A percentile compares a stretch with the other conserved stretches of the same genome.
Evolutionary conservation across 2,888 invertebrate species (phyloP).

Genomic region (Phymatocera aterrima): DNA sequence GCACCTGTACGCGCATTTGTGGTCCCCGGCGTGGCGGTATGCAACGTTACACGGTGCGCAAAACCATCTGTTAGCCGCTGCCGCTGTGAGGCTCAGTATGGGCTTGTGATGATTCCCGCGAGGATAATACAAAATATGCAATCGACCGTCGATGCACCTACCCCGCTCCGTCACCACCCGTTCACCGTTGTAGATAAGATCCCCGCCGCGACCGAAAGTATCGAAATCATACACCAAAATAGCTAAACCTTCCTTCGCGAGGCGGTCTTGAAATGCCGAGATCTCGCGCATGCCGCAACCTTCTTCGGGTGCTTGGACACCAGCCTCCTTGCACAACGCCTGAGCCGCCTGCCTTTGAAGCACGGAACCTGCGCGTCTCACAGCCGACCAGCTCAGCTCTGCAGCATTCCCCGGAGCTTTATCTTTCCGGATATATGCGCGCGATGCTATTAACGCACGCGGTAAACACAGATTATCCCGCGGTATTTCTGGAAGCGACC

Average conservation of each 20-base stretch:
- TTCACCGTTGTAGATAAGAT: constrained; percentile 29
- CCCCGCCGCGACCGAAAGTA: background rate
- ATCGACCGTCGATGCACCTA: background rate
- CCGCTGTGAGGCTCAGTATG: constrained; percentile 17
- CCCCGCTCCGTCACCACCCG: background rate
- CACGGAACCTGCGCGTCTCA: background rate
- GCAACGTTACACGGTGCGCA: background rate
- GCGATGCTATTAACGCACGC: background rate
- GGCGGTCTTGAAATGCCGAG: constrained; percentile 33
- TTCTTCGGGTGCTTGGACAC: background rate
- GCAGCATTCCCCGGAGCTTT: no score
- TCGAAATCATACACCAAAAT: constrained; percentile 23
- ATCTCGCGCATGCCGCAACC: no score
- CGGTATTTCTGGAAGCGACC: no score
- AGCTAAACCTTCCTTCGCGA: background rate
- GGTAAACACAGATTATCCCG: background rate
- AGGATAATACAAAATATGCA: no score
- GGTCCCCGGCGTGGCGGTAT: background rate
- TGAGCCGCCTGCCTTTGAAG: background rate
- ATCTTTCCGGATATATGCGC: background rate
- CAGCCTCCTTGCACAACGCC: background rate
- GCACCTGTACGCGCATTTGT: background rate
- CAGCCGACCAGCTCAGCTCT: no score
- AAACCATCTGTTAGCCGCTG: constrained; percentile 56
- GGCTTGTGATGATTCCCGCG: constrained; percentile 30